Base-by-base conservation (phyloP, 2,113 vertebrate genomes). In the Megaceryle maxima region DNA sequence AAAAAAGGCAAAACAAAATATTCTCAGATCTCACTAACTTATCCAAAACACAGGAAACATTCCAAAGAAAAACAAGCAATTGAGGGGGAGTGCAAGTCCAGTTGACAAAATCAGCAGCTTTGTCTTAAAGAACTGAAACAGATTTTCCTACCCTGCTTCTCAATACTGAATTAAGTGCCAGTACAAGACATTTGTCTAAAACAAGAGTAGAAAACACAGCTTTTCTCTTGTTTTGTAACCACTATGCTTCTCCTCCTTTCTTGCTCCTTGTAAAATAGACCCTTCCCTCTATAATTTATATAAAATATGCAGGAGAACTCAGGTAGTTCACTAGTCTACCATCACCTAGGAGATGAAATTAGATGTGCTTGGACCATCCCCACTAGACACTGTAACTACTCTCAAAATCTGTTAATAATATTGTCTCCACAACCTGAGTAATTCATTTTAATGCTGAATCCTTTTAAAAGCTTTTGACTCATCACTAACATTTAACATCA, bases 41-140 rank as follows among this genome's bases (percentile, higher is more conserved):
- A 87, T 63, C 64, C 64, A 92, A 95, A 97, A 92, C 80, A 94
- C 31, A 81, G 73, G 64, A 95, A 94, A 83, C 63, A 94, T 78
- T 90, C 48, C 83, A 67, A 94, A 96, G 68, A 70, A 90, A 96
- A 93, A 86, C 68, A 96, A 93, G 79, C 51, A 93, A 63, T 7
- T 69, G 64, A 81, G 50, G 90, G 15, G 16, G 51, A 87, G 35
- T 24, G 39, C 16, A 68, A 85, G 28, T 35, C 41, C 50, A 0
- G 3, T 77, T 77, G 90, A 76, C 2, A 72, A 53, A 90, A 73
- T 33, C 67, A 77, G 55, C 68, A 90, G 37, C n/a, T 88, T 57
- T 44, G 17, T 70, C 72, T 87, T 51, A 78, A 31, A 94, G 50
- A 80, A 83, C 13, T 37, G 29, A 79, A 78, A 44, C 22, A 46